These are phyloP conservation scores for Hedychridium roseum DNA, from an alignment of 2,888 invertebrate species.

Conservation along the genomic window DNA sequence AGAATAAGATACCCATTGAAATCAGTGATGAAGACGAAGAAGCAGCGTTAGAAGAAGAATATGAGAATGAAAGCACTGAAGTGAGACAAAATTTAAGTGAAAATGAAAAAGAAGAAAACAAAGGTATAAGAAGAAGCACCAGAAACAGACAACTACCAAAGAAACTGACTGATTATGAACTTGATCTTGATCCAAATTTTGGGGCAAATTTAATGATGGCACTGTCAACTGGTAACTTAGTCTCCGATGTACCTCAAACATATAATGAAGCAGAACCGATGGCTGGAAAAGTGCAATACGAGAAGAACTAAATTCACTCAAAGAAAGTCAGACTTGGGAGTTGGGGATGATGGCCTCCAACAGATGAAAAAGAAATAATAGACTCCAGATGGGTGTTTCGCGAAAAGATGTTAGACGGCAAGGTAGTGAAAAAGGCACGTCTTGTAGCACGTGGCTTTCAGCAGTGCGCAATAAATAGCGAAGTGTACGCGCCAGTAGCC, in stretches of 20 bases:
- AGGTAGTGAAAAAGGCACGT: neutral
- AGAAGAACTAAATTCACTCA: neutral
- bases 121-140: no score
- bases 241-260: neutral
- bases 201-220: neutral
- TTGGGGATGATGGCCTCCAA: neutral
- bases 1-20: neutral
- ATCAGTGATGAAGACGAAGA: constrained; percentile 4
- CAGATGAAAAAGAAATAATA: neutral
- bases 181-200: neutral
- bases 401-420: neutral
- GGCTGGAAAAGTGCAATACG: neutral
- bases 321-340: constrained; percentile 3
- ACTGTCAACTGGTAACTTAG: neutral
- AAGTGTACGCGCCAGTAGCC: constrained; percentile 3
- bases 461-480: neutral
- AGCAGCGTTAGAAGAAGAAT: constrained; percentile 2
- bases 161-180: no score
- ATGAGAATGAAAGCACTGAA: neutral
- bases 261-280: constrained; percentile 1
- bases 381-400: constrained; percentile 1
- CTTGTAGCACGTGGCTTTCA: constrained; percentile 3
- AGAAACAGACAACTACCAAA: neutral
- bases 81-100: neutral
- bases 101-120: neutral